Percentiles rank a stretch among this genome's conserved stretches.
These are phyloP conservation scores for Pachyramphus minor DNA, from an alignment of 2,113 vertebrate genomes.

Conservation along the genomic window DNA sequence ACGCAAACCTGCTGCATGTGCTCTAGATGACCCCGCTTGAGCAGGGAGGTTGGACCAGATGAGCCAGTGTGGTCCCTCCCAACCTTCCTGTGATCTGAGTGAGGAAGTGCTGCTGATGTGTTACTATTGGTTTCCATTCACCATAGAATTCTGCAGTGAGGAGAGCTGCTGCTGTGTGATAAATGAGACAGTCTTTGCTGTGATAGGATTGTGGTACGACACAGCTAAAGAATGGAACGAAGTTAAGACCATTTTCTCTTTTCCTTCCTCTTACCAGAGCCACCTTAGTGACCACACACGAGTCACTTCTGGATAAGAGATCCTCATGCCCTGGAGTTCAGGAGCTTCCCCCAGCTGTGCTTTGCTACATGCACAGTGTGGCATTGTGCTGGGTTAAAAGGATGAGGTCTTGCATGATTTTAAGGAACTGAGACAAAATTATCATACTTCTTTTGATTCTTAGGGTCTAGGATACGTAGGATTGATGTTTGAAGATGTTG, in stretches of 20 bases:
- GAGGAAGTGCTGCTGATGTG: not conserved
- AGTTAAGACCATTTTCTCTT: rapidly evolving
- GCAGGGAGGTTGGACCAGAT: not conserved
- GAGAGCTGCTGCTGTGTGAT: rapidly evolving
- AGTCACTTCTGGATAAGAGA: too few species aligned
- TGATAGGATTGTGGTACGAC: not conserved
- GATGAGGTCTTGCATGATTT: rapidly evolving
- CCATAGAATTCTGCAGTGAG: rapidly evolving
- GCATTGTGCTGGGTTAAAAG: rapidly evolving
- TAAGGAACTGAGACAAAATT: not conserved
- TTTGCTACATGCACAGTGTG: rapidly evolving
- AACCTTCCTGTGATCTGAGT: rapidly evolving
- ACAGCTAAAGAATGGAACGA: rapidly evolving
- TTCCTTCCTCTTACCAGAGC: not conserved
- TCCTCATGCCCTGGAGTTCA: rapidly evolving
- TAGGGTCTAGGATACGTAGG: not conserved
- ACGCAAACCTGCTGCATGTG: rapidly evolving
- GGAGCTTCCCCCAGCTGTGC: not conserved
- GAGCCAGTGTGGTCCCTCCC: rapidly evolving
- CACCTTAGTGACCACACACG: rapidly evolving
- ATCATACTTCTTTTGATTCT: not conserved
- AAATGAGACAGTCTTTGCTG: not conserved
- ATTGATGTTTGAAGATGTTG: not conserved
- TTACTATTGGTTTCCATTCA: rapidly evolving
- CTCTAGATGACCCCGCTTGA: not conserved